Base-by-base conservation (phyloP, 2,888 invertebrate species). In the Drosophila paracracens region DNA sequence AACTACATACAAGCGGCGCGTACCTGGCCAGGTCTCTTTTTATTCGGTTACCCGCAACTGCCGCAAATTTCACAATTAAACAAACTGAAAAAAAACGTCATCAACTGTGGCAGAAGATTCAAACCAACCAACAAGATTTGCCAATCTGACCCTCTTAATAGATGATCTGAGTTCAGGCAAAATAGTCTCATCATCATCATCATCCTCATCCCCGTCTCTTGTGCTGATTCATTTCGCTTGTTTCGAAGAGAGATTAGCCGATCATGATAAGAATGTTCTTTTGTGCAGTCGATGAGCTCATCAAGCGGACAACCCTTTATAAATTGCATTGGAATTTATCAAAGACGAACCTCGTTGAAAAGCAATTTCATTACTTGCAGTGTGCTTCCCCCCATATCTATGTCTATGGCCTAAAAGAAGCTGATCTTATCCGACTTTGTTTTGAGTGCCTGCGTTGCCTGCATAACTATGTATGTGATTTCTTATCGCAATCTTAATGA, bases 281-380 rank as follows among this genome's bases (percentile, higher is more conserved):
- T 85, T 85, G 56, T 73, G 70, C 61, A 64, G 51, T 72, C 71
- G 82, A 76, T 89, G 89, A 89, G 82, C 88, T 89, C 90, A 89
- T 84, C 79, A 61, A 65, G 54, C 58, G 31, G 35, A 18, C 65
- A 79, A 88, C 85, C 85, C 75, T 87, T 87, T 82, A 67, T 68
- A 79, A 79, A 76, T 81, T 74, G 76, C 87, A 89, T 35, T 67
- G 73, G 76, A 73, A 72, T 76, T 69, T 56, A 75, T 89, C 88
- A 70, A 63, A 62, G 81, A 61, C 48, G 51, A 67, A 57, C 54
- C 79, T 82, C 59, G 87, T 87, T 84, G 87, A 87, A 81, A 83
- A 79, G 61, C 74, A 76, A 87, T 87, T 81, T 76, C 68, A 27
- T 54, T 74, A 63, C 56, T 50, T 40, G 56, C 25, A 56, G 6